Base-by-base conservation (phyloP, 2,888 invertebrate species). In the Napeogenes sylphis region DNA sequence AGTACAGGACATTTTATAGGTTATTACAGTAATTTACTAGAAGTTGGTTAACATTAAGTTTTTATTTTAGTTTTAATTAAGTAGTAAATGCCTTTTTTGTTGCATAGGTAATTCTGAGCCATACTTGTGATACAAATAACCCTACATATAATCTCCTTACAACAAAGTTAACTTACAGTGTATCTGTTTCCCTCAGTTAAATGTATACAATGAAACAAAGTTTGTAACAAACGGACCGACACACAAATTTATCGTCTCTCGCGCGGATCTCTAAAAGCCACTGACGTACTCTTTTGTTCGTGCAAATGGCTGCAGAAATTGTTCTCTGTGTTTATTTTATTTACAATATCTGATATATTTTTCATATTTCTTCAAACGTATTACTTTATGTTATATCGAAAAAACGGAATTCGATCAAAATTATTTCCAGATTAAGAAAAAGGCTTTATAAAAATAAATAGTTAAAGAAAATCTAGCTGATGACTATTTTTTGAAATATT, bases 161-260 rank as follows among this genome's bases (percentile, higher is more conserved):
- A 57, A 30, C 21, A 8, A 64, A 69, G 63, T 65, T 66, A 64
- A 70, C 66, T 67, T 59, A 67, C 66, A 63, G 59, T 58, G 66
- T 66, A 67, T 67, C 70, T 70, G 68, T 68, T 71, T 68, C 63
- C 69, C 66, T 61, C 67, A 70, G 68, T 70, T 70, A 69, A 72
- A 64, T 60, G 68, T 69, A 69, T 65, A 71, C 71, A 73, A 72
- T 73, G 60, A 59, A 59, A 71, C 65, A 64, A 72, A 73, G 70
- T 72, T 72, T 66, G 61, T 65, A 59, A 68, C 70, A 68, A 70
- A 72, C 69, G 67, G 69, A 69, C 71, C 68, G 69, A 68, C 72
- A 68, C 66, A 70, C 66, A 68, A 72, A 71, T 72, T 72, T 72
- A 71, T 69, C 68, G 70, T 72, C 67, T 68, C 63, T 65, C 58